These are phyloP conservation scores for Picathartes gymnocephalus DNA, from an alignment of 2,113 vertebrate genomes.

Conservation along the genomic window DNA sequence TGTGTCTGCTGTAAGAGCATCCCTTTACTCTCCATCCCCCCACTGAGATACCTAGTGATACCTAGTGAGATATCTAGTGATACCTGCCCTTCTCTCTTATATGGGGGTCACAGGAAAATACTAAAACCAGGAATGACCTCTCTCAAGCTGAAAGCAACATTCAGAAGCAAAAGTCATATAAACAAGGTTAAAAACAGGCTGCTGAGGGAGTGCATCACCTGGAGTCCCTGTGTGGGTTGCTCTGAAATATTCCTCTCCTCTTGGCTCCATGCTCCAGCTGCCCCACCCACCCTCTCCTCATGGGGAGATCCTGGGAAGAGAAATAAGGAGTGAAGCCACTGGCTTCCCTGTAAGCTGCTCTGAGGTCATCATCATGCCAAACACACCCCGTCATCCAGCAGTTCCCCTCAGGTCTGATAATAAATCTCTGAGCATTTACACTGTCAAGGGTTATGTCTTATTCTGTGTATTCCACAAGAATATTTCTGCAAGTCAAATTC, in stretches of 20 bases:
- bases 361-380: neutral
- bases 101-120: neutral
- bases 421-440: slow-evolving; percentile 6
- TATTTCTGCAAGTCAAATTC: slow-evolving; percentile 11
- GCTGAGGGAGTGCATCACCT: neutral
- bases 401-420: neutral
- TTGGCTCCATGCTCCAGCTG: neutral
- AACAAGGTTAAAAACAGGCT: neutral
- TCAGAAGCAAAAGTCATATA: neutral
- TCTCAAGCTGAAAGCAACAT: neutral
- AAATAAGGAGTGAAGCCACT: neutral
- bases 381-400: neutral
- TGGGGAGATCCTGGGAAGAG: neutral
- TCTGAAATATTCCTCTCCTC: neutral
- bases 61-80: too few species aligned
- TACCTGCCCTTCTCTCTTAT: neutral
- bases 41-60: neutral
- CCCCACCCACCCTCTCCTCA: too few species aligned
- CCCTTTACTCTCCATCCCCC: neutral
- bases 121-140: neutral
- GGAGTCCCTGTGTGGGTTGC: neutral
- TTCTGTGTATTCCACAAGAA: neutral
- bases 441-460: neutral
- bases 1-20: neutral
- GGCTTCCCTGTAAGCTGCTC: neutral